A percentile compares a stretch with the other conserved stretches of the same genome.
These are phyloP conservation scores for Tenualosa thibaudeaui DNA, from an alignment of 2,797 vertebrate species.

Conservation along the genomic window DNA sequence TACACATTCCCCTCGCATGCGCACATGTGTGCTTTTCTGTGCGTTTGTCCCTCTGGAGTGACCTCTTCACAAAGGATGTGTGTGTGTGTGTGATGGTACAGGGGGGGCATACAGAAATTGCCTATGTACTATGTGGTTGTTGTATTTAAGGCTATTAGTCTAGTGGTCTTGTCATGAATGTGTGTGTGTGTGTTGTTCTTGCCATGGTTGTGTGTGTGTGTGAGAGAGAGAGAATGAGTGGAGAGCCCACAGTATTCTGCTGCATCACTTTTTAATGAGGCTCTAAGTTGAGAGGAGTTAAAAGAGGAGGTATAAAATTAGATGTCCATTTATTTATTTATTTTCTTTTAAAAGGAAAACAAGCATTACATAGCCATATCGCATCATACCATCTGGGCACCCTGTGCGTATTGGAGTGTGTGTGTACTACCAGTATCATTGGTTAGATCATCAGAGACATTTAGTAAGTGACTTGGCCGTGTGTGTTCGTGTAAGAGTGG, in stretches of 20 bases:
- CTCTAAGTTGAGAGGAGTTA: slow-evolving; percentile 13
- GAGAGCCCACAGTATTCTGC: background rate
- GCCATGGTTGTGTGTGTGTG: background rate
- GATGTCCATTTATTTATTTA: slow-evolving; percentile 7
- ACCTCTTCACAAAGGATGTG: background rate
- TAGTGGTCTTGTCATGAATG: background rate
- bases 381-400: slow-evolving; percentile 17
- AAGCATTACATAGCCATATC: background rate
- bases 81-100: background rate
- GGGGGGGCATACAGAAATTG: slow-evolving; percentile 32
- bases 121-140: slow-evolving; percentile 30
- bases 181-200: too few species aligned
- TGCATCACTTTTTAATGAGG: slow-evolving; percentile 19
- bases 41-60: background rate
- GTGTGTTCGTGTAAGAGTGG: background rate
- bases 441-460: too few species aligned
- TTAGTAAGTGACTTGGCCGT: background rate
- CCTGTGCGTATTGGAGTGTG: background rate
- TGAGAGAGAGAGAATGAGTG: background rate
- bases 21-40: background rate
- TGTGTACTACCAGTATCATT: background rate
- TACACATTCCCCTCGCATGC: background rate
- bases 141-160: slow-evolving; percentile 47
- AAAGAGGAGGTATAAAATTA: slow-evolving; percentile 19
- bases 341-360: background rate